Conservation (phyloP, 2,113 vertebrate species). For the Myocastor coypus region DNA sequence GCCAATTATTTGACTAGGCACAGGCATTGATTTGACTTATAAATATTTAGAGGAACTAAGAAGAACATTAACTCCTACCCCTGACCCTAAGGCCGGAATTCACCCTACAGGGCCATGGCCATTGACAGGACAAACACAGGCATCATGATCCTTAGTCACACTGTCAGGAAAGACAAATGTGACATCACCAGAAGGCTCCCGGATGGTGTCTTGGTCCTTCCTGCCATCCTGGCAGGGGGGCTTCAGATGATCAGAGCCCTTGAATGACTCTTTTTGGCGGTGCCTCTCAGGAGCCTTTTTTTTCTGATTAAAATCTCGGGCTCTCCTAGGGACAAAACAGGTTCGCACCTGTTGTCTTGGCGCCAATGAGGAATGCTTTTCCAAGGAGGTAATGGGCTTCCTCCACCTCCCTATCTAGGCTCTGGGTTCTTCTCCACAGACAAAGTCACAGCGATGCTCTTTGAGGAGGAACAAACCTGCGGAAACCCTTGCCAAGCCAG, state of each 20-base stretch:
- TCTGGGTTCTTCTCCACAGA: background rate
- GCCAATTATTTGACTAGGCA: background rate
- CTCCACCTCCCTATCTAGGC: background rate
- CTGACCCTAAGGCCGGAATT: background rate
- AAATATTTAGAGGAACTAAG: background rate
- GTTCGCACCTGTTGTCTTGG: conserved; percentile 67
- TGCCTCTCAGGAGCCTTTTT: conserved; percentile 28
- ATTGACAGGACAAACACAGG: background rate
- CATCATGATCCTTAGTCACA: background rate
- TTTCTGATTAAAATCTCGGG: conserved; percentile 53
- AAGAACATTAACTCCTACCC: background rate
- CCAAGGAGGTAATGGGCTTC: background rate
- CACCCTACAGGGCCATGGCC: background rate
- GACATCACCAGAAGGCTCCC: conserved; percentile 33
- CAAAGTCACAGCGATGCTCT: background rate
- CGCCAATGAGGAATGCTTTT: conserved; percentile 40
- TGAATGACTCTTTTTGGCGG: conserved; percentile 32
- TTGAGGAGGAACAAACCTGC: conserved; percentile 26
- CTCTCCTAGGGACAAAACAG: conserved; percentile 50
- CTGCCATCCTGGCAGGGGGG: conserved; percentile 57
- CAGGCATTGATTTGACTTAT: background rate
- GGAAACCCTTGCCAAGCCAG: background rate
- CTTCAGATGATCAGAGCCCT: conserved; percentile 58
- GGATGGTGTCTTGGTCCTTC: conserved; percentile 49
- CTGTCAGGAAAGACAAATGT: conserved; percentile 64